A percentile compares a stretch with the other conserved stretches of the same genome.
These are phyloP conservation scores for Numida meleagris DNA, from an alignment of 2,113 vertebrate species.

Conservation along the genomic window DNA sequence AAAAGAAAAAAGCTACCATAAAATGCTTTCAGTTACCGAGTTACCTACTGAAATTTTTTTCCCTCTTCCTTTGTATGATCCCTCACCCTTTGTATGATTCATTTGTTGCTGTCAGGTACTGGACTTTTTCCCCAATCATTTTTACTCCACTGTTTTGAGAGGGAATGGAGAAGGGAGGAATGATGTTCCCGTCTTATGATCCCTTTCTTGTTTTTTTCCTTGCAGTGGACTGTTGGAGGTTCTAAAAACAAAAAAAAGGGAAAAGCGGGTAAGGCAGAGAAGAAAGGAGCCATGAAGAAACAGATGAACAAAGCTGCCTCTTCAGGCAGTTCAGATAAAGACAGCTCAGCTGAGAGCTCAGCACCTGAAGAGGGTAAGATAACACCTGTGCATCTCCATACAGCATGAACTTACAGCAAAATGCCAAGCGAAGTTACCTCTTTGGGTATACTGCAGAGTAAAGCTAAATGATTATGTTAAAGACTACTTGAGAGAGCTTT, in stretches of 20 bases:
- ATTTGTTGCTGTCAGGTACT: background rate
- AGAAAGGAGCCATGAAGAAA: slow-evolving; percentile 91
- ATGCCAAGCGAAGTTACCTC: background rate
- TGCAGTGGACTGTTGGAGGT: slow-evolving; percentile 96
- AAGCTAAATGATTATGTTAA: background rate
- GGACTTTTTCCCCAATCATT: background rate
- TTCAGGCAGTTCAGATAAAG: slow-evolving; percentile 95
- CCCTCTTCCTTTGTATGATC: no score
- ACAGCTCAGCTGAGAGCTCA: slow-evolving; percentile 95
- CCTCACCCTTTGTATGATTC: background rate
- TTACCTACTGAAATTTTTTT: background rate
- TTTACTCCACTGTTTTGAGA: background rate
- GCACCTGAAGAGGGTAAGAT: slow-evolving; percentile 95
- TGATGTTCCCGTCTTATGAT: background rate
- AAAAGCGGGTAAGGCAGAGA: slow-evolving; percentile 91
- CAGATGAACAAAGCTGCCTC: slow-evolving; percentile 90
- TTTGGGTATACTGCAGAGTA: background rate
- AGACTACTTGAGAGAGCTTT: background rate
- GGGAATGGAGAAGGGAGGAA: background rate
- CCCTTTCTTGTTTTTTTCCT: slow-evolving; percentile 16
- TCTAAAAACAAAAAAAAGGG: slow-evolving; percentile 98
- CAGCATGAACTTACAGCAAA: background rate
- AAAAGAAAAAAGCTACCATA: background rate
- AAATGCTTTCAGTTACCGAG: background rate
- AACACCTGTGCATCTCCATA: background rate